Evolutionary conservation across 2,113 vertebrate species (phyloP).

Genomic region (Pedetes capensis): DNA sequence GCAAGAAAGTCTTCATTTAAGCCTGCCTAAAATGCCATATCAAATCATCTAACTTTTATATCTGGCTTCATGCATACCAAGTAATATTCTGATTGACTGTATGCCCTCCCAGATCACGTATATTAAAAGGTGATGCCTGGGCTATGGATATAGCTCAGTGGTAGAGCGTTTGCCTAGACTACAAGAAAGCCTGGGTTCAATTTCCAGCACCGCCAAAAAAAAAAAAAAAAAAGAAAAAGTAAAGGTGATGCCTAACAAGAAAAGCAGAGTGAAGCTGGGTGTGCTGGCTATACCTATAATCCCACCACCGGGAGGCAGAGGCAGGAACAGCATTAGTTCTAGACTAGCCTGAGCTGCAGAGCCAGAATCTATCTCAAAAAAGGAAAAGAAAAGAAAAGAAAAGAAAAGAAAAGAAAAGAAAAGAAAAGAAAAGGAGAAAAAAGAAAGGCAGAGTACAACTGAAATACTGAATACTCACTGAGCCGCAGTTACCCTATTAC

Average conservation of each 20-base stretch:
- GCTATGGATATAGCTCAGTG: no score
- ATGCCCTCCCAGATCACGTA: not conserved
- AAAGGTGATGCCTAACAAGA: not conserved
- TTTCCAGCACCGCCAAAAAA: no score
- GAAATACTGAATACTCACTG: not conserved
- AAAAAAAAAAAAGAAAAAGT: no score
- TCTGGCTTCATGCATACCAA: not conserved
- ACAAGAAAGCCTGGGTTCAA: no score
- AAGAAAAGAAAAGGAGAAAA: not conserved
- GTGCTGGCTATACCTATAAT: no score
- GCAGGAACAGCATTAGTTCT: no score
- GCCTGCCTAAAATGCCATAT: not conserved
- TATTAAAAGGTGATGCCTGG: conserved; percentile 16
- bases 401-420: not conserved
- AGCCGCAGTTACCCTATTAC: not conserved
- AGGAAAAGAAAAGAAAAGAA: no score
- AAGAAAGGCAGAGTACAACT: no score
- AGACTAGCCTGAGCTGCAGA: no score
- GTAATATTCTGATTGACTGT: not conserved
- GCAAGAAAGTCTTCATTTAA: not conserved
- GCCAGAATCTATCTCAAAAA: no score
- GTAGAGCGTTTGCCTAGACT: no score
- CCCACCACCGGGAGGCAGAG: no score
- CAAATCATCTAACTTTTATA: not conserved
- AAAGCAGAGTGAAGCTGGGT: not conserved